phyloP scores from a whole-genome alignment of 2,797 vertebrate species.

The Chanos chanos region DNA sequence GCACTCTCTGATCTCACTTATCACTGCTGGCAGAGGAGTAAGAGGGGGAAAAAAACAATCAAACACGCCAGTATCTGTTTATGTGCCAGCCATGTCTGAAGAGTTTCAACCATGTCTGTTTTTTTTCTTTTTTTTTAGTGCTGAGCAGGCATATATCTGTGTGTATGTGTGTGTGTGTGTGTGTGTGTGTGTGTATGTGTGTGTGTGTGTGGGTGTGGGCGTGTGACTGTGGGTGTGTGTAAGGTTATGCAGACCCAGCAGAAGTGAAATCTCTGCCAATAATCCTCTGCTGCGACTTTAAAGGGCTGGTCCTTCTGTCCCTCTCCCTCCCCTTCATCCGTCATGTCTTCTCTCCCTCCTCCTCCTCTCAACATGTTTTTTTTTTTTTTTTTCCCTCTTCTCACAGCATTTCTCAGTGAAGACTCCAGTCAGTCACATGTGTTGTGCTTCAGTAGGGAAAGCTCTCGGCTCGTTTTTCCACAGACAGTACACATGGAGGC shows the following conservation, averaged over 20 bases:
- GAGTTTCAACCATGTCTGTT: background rate
- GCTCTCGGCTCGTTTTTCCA: slow-evolving; percentile 58
- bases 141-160: background rate
- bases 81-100: slow-evolving; percentile 35
- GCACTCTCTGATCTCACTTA: slow-evolving; percentile 19
- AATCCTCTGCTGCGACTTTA: slow-evolving; percentile 57
- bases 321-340: background rate
- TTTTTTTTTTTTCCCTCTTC: slow-evolving; percentile 19
- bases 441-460: slow-evolving; percentile 50
- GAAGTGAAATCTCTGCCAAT: slow-evolving; percentile 52
- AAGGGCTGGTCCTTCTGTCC: slow-evolving; percentile 58
- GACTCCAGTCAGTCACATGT: slow-evolving; percentile 68
- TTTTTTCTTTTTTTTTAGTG: too few relatives aligned
- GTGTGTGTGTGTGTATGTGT: slow-evolving; percentile 22
- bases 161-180: background rate
- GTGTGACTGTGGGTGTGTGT: slow-evolving; percentile 29
- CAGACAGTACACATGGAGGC: slow-evolving; percentile 65
- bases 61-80: slow-evolving; percentile 56
- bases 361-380: slow-evolving; percentile 48
- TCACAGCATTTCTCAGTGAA: slow-evolving; percentile 14
- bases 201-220: too few relatives aligned
- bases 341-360: slow-evolving; percentile 39
- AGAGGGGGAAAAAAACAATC: slow-evolving; percentile 34
- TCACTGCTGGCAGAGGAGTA: too few relatives aligned
- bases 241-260: slow-evolving; percentile 56